Base-by-base conservation (phyloP, 2,113 vertebrate genomes). In the Muntiacus reevesi region DNA sequence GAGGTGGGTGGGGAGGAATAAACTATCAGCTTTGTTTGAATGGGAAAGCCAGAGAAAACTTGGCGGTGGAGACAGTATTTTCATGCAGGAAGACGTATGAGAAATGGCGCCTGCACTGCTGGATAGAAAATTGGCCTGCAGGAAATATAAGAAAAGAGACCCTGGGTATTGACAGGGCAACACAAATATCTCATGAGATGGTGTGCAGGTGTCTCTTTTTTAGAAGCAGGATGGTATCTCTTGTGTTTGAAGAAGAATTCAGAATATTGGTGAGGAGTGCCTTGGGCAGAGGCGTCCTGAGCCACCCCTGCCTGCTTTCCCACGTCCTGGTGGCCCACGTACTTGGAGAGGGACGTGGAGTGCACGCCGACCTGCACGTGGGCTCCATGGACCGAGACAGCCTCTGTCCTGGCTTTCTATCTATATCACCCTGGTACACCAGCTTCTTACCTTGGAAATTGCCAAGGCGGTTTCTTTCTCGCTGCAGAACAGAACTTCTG, bases 311-410 rank as follows among this genome's bases (percentile, higher is more conserved):
- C 2, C 5, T 13, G 13, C 11, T 83, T 12, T 71, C 45, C 3
- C 9, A 2, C 1, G 8, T 16, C 9, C 5, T 17, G 10, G 1
- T 84, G 14, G 36, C 27, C 28, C 55, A 17, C 2, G 1, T 27
- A 76, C 64, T 36, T 6, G n/a, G 40, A 81, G 40, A 2, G 7
- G 45, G 54, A 4, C 36, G 7, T 40, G 47, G 27, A 25, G 3
- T 0, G 0, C 7, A 0, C 15, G 14, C 12, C 2, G 0, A 8
- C 6, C 17, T 10, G 14, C 8, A 19, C 1, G 0, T 10, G 5
- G 33, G 8, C 33, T 87, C 7, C 50, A 4, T 3, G 19, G 5
- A 57, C 47, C 45, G 43, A 85, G 30, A 2, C 4, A 19, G 2
- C 43, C 6, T 43, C 45, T 47, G 14, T 45, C 10, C 5, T 74